Evolutionary conservation across 2,888 invertebrate species (phyloP).

Genomic region (Seira musarum): DNA sequence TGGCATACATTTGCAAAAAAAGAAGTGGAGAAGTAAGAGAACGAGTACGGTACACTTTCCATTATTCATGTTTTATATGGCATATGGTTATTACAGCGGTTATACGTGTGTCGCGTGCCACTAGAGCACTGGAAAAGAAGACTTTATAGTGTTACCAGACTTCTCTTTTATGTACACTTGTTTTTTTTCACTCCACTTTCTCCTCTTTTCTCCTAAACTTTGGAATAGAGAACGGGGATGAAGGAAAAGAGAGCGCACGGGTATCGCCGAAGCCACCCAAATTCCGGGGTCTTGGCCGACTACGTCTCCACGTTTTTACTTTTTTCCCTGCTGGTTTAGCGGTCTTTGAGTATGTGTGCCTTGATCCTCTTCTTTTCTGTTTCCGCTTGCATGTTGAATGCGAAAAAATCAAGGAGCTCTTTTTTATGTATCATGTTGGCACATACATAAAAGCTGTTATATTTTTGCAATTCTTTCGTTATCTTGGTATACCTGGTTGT

Average conservation of each 20-base stretch:
- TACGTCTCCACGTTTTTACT: constrained; percentile 28
- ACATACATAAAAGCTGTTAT: constrained; percentile 4
- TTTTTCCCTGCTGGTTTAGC: constrained; percentile 44
- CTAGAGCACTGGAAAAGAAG: constrained; percentile 23
- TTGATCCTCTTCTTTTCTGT: constrained; percentile 46
- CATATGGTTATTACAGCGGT: constrained; percentile 41
- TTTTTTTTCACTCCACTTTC: constrained; percentile 48
- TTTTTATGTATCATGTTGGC: constrained; percentile 47
- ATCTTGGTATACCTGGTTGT: constrained; percentile 7
- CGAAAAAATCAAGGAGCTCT: constrained; percentile 27
- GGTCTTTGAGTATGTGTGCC: constrained; percentile 28
- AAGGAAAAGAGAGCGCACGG: constrained; percentile 32
- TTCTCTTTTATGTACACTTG: constrained; percentile 21
- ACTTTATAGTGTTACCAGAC: constrained; percentile 14
- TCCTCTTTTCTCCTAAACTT: constrained; percentile 32
- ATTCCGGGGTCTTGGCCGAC: constrained; percentile 59
- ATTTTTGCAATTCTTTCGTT: constrained; percentile 4
- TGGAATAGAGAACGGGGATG: constrained; percentile 23
- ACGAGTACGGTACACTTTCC: background rate
- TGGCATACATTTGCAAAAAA: constrained; percentile 22
- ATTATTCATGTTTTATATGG: constrained; percentile 29
- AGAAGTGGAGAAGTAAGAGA: background rate
- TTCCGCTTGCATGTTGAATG: constrained; percentile 60
- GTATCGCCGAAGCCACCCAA: constrained; percentile 52
- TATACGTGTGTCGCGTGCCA: constrained; percentile 57